phyloP scores from a whole-genome alignment of 2,113 vertebrate species.

The Chionodraco myersi region DNA sequence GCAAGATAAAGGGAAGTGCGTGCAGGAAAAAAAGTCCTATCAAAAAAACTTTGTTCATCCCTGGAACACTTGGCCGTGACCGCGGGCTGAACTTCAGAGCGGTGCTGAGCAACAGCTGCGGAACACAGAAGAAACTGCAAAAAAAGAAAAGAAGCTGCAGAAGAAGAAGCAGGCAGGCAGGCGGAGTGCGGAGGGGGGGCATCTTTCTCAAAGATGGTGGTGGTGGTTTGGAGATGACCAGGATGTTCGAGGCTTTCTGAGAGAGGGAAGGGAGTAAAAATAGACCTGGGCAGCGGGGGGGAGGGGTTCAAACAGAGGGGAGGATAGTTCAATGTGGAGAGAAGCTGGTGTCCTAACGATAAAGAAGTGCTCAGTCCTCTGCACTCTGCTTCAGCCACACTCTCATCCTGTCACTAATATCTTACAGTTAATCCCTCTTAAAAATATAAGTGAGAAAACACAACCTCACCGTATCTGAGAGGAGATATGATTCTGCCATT shows the following conservation, averaged over 20 bases:
- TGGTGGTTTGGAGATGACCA: conserved; percentile 43
- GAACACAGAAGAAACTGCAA: conserved; percentile 59
- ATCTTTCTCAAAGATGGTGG: conserved; percentile 37
- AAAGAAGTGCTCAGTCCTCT: conserved; percentile 9
- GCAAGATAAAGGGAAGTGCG: conserved; percentile 51
- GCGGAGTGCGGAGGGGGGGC: not conserved
- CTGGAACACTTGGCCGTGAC: conserved; percentile 70
- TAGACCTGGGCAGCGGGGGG: conserved; percentile 35
- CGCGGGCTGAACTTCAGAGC: conserved; percentile 72
- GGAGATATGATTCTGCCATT: too few relatives aligned
- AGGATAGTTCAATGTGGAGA: conserved; percentile 42
- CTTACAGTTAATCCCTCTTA: too few relatives aligned
- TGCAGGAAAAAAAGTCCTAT: conserved; percentile 4
- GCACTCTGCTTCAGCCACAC: not conserved
- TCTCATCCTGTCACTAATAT: not conserved
- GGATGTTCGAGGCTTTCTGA: conserved; percentile 50
- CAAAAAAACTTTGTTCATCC: conserved; percentile 47
- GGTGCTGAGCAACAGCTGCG: conserved; percentile 76
- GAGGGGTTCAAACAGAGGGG: conserved; percentile 43
- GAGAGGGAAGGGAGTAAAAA: conserved; percentile 49
- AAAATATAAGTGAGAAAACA: too few relatives aligned
- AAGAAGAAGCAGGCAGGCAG: conserved; percentile 35
- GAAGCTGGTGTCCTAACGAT: conserved; percentile 19
- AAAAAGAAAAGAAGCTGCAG: conserved; percentile 34
- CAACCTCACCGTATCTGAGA: too few relatives aligned